phyloP scores from a whole-genome alignment of 1,140 invertebrate genomes.

The Neocloeon triangulifer region DNA sequence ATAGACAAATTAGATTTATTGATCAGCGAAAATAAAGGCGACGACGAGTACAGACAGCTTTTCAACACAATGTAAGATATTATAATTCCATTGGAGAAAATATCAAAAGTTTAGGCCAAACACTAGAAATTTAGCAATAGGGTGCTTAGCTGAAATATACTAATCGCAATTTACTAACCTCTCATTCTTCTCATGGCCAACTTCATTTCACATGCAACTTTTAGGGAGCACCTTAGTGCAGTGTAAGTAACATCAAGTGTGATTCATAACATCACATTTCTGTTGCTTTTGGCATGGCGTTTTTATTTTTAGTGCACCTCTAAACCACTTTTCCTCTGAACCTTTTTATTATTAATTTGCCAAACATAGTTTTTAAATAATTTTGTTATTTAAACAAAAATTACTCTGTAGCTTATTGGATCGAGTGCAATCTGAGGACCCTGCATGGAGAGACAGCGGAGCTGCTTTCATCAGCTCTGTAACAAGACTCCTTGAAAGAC shows the following conservation, averaged over 20 bases:
- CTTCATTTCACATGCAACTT: conserved; percentile 8
- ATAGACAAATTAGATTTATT: conserved; percentile 85
- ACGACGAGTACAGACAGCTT: conserved; percentile 73
- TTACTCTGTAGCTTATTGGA: conserved; percentile 26
- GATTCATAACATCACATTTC: conserved; percentile 6
- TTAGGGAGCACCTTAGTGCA: conserved; percentile 74
- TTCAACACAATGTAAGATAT: conserved; percentile 89
- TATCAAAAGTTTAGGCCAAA: background rate
- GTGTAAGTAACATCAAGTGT: conserved; percentile 44
- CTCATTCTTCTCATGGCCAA: background rate
- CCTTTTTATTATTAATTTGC: conserved; percentile 3
- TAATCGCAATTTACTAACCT: background rate
- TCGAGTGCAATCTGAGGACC: conserved; percentile 61
- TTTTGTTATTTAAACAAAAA: conserved; percentile 1
- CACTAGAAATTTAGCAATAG: background rate
- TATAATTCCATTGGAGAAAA: background rate
- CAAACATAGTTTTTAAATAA: conserved; percentile 4
- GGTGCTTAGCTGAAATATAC: background rate
- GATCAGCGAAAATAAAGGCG: conserved; percentile 80
- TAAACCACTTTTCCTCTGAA: conserved; percentile 2
- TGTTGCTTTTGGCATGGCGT: background rate
- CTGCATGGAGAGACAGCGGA: conserved; percentile 72
- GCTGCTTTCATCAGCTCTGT: conserved; percentile 80
- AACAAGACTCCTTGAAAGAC: conserved; percentile 61
- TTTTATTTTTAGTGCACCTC: background rate